phyloP scores from a whole-genome alignment of 2,113 vertebrate species.

The Eulemur macaco region DNA sequence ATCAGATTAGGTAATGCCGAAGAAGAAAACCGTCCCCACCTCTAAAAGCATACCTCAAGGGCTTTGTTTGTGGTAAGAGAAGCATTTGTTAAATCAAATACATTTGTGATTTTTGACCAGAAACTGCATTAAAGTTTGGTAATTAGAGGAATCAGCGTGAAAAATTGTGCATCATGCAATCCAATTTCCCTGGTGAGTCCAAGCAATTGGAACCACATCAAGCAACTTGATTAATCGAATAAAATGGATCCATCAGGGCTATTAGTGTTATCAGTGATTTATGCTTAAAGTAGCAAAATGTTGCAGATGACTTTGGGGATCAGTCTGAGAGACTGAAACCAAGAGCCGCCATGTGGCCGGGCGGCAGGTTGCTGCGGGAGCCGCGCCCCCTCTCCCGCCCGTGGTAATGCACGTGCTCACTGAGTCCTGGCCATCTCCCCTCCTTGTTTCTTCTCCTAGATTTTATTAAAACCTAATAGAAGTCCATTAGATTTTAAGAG shows the following conservation, averaged over 20 bases:
- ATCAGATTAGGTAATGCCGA: constrained; percentile 73
- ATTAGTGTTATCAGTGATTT: constrained; percentile 60
- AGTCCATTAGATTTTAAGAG: neutral
- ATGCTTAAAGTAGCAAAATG: constrained; percentile 44
- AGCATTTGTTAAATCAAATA: constrained; percentile 70
- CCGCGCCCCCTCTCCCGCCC: neutral
- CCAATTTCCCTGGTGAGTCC: constrained; percentile 20
- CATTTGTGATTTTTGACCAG: constrained; percentile 68
- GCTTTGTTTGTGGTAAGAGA: constrained; percentile 61
- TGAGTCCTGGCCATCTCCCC: neutral
- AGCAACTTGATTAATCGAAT: constrained; percentile 48
- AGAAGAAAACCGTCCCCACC: constrained; percentile 60
- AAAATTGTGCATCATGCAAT: constrained; percentile 35
- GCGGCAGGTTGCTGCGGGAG: neutral
- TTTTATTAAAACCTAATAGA: neutral
- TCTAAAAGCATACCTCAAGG: constrained; percentile 60
- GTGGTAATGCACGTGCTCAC: rapidly evolving
- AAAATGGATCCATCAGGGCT: constrained; percentile 45
- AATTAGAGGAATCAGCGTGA: constrained; percentile 68
- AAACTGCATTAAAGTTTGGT: constrained; percentile 48
- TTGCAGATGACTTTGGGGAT: constrained; percentile 26
- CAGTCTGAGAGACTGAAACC: neutral
- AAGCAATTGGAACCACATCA: constrained; percentile 37
- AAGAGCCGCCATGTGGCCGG: neutral
- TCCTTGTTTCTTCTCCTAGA: neutral